Evolutionary conservation across 2,888 invertebrate genomes (phyloP).

Genomic region (Idaea aversata): DNA sequence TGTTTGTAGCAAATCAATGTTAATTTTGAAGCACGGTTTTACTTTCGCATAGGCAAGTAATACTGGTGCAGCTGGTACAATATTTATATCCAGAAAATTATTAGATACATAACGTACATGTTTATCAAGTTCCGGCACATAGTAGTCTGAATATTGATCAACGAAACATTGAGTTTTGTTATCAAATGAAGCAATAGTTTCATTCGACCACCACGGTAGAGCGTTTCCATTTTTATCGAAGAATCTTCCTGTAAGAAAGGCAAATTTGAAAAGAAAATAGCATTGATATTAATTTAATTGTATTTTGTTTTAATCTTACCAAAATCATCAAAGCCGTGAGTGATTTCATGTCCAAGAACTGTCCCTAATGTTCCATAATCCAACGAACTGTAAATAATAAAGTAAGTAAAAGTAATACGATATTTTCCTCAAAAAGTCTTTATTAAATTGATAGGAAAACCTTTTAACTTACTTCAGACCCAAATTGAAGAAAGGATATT

Average conservation of each 20-base stretch:
- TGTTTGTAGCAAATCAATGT: too few species aligned
- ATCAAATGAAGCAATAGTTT: conserved; percentile 87
- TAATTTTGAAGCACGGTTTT: too few species aligned
- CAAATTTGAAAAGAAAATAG: not conserved
- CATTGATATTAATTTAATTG: not conserved
- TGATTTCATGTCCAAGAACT: conserved; percentile 87
- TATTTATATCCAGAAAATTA: too few species aligned
- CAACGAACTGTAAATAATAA: conserved; percentile 79
- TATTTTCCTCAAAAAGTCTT: conserved; percentile 16
- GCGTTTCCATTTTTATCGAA: conserved; percentile 93
- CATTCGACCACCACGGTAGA: conserved; percentile 94
- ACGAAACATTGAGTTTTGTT: conserved; percentile 91
- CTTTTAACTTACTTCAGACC: conserved; percentile 87
- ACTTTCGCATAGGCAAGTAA: too few species aligned
- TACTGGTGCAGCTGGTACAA: too few species aligned
- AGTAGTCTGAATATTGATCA: conserved; percentile 88
- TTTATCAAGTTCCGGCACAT: conserved; percentile 81
- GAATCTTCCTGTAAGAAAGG: conserved; percentile 82
- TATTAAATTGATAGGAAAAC: not conserved
- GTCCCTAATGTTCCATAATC: conserved; percentile 91
- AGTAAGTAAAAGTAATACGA: not conserved
- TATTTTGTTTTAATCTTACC: conserved; percentile 48
- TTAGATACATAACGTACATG: conserved; percentile 69
- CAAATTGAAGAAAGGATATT: conserved; percentile 91
- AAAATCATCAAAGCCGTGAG: conserved; percentile 80